Evolutionary conservation across 2,797 vertebrate species (phyloP), one percentile per base, ranked within the genome.

Genomic region (Rhadinocentrus ornatus): DNA sequence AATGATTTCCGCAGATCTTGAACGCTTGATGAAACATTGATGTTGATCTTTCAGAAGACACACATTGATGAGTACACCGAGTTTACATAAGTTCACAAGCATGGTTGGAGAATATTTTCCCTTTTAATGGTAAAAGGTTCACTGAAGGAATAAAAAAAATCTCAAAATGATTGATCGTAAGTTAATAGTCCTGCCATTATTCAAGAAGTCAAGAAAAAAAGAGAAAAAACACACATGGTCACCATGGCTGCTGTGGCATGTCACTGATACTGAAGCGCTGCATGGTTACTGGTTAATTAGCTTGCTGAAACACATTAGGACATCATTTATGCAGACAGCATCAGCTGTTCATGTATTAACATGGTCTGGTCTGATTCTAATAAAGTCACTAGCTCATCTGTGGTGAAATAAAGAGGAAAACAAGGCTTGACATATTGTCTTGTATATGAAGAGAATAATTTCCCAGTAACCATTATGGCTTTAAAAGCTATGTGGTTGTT

Each of bases 221-320:
- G 39, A 18, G 39, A 15, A 41, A 41, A 41, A 41, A 41, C n/a
- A 6, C 18, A 44, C 41, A 41, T 18, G 6, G 41, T 6, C 41
- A 44, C 41, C 48, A 65, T 69, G 78, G 71, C 54, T 62, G 70
- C 64, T 73, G 69, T 46, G 35, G 71, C 74, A 70, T 71, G 66
- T 85, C 82, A 82, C 61, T 69, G 74, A 66, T 71, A 68, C 77
- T 71, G 82, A 82, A 87, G 80, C 74, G 10, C 65, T 83, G 71
- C 66, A 22, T 75, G 73, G 66, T 79, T 87, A 84, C 87, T 77
- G 83, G 82, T 81, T 92, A 85, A 93, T 89, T 85, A 86, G 79
- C 69, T 70, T 69, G 63, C 60, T 73, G 60, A 78, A 72, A 83
- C 83, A 90, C 87, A 90, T 92, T 87, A 87, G 78, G 59, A 78